Percentiles rank a stretch among this genome's conserved stretches.
These are phyloP conservation scores for Aselliscus stoliczkanus DNA, from an alignment of 2,797 vertebrate species.

Conservation along the genomic window DNA sequence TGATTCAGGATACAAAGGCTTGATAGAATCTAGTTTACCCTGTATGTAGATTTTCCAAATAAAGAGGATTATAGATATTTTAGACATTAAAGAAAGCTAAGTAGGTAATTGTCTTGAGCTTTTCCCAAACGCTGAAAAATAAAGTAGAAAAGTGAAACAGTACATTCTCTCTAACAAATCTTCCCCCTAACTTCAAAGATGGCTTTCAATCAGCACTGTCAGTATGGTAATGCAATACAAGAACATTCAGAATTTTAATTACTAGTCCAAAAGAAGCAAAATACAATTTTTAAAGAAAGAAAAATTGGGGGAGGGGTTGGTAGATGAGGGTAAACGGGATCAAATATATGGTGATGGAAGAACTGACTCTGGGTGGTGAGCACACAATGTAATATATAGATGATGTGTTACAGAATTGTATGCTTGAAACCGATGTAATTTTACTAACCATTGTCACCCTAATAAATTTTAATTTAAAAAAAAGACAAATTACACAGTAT, in stretches of 20 bases:
- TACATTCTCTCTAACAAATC: background rate
- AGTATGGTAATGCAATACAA: background rate
- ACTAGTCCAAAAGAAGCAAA: background rate
- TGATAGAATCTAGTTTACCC: background rate
- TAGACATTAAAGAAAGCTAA: background rate
- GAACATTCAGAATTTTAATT: background rate
- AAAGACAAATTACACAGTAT: background rate
- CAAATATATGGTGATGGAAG: too few species aligned
- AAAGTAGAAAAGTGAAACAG: background rate
- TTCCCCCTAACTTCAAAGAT: background rate
- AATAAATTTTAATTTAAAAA: too few species aligned
- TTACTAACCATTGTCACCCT: too few species aligned
- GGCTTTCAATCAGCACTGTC: background rate
- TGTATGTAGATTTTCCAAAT: background rate
- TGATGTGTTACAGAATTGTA: too few species aligned
- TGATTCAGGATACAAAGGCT: background rate
- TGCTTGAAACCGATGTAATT: too few species aligned
- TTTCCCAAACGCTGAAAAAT: background rate
- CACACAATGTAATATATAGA: too few species aligned
- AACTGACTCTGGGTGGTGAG: too few species aligned
- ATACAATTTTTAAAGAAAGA: background rate
- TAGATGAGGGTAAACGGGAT: too few species aligned
- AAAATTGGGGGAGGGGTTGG: background rate
- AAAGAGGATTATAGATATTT: background rate
- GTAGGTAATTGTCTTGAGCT: background rate